These are phyloP conservation scores for Elmis aenea DNA, from an alignment of 2,888 invertebrate genomes.

Conservation along the genomic window DNA sequence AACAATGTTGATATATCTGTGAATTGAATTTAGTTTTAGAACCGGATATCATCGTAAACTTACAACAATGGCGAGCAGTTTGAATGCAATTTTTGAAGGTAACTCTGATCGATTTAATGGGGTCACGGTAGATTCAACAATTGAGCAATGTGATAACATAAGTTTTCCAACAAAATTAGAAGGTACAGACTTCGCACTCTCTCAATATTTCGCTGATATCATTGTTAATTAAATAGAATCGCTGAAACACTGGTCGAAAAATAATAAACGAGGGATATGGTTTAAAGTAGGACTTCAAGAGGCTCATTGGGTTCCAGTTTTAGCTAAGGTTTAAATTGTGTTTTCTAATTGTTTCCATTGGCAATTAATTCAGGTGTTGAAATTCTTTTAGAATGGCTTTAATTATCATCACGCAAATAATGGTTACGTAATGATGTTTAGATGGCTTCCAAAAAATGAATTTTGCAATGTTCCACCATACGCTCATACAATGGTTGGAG, in stretches of 20 bases:
- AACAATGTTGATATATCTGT: too few species aligned
- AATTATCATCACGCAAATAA: constrained; percentile 82
- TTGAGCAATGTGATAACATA: constrained; percentile 51
- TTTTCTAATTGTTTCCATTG: constrained; percentile 2
- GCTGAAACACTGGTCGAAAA: constrained; percentile 59
- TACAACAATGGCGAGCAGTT: neutral
- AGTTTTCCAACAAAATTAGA: constrained; percentile 53
- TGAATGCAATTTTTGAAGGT: constrained; percentile 46
- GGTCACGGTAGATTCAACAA: constrained; percentile 62
- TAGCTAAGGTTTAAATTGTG: constrained; percentile 55
- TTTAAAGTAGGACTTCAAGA: constrained; percentile 69
- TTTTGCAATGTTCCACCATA: constrained; percentile 66
- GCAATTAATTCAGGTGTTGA: too few species aligned
- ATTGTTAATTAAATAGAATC: too few species aligned
- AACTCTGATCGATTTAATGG: constrained; percentile 65
- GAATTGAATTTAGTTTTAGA: too few species aligned
- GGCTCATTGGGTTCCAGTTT: constrained; percentile 68
- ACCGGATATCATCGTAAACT: neutral
- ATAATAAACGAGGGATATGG: constrained; percentile 71
- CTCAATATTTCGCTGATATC: too few species aligned
- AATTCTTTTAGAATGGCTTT: constrained; percentile 64
- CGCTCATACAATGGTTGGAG: constrained; percentile 77
- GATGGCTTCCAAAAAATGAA: constrained; percentile 68
- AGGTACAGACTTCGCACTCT: too few species aligned
- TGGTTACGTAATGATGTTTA: constrained; percentile 72